These are phyloP conservation scores for Dromiciops gliroides DNA, from an alignment of 2,113 vertebrate genomes.

Conservation along the genomic window DNA sequence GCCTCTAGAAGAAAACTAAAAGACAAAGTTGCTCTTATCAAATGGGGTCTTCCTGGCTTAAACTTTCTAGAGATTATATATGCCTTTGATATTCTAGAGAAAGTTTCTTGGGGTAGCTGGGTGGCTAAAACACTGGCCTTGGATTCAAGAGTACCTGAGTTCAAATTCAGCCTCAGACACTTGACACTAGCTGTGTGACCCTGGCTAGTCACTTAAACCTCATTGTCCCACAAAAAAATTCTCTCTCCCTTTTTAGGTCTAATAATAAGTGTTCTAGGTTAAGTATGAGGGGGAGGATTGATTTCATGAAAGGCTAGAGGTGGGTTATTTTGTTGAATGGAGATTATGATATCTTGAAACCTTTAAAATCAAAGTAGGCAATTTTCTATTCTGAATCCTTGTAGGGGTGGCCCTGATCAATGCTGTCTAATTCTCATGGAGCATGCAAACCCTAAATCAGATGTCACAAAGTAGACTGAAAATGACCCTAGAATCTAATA, in stretches of 20 bases:
- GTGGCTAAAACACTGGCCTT: too few relatives aligned
- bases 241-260: not conserved
- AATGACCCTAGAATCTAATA: not conserved
- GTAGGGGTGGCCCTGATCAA: not conserved
- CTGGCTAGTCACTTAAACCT: too few relatives aligned
- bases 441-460: not conserved
- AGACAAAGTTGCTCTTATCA: not conserved
- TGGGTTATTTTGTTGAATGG: conserved; percentile 23
- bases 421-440: not conserved
- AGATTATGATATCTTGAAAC: not conserved
- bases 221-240: too few relatives aligned
- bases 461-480: not conserved
- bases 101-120: too few relatives aligned
- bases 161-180: too few relatives aligned
- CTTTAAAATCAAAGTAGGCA: not conserved
- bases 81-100: not conserved
- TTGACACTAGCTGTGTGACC: too few relatives aligned
- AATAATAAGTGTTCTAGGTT: not conserved
- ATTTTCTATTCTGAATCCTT: not conserved
- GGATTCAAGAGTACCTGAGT: too few relatives aligned
- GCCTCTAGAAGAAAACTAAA: not conserved
- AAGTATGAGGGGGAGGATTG: not conserved
- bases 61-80: not conserved
- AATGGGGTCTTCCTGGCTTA: not conserved
- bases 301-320: not conserved